These are phyloP conservation scores for Criorhina ranunculi DNA, from an alignment of 2,888 invertebrate genomes.

Conservation along the genomic window DNA sequence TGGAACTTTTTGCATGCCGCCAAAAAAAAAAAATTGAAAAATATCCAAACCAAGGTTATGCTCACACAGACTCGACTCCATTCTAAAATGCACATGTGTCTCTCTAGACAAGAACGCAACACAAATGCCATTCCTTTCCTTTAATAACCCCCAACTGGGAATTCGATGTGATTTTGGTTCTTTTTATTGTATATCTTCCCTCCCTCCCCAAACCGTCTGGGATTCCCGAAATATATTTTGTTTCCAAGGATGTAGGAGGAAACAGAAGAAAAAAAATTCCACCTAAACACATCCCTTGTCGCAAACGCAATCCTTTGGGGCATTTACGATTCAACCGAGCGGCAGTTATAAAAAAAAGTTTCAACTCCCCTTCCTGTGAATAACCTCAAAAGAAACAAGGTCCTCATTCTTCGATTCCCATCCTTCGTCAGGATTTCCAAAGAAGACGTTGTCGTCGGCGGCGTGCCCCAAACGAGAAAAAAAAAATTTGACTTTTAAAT, in stretches of 20 bases:
- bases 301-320: slow-evolving; percentile 62
- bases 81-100: slow-evolving; percentile 21
- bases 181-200: slow-evolving; percentile 38
- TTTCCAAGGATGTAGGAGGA: slow-evolving; percentile 11
- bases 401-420: neutral
- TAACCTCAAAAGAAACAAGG: slow-evolving; percentile 12
- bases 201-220: no score
- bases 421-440: slow-evolving; percentile 16
- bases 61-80: slow-evolving; percentile 7
- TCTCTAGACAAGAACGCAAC: neutral
- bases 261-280: slow-evolving; percentile 18
- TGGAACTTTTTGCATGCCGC: slow-evolving; percentile 63
- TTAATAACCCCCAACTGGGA: slow-evolving; percentile 37
- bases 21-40: slow-evolving; percentile 42
- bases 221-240: slow-evolving; percentile 44
- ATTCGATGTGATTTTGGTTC: slow-evolving; percentile 52
- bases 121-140: slow-evolving; percentile 49
- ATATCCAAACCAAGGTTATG: slow-evolving; percentile 38
- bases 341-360: slow-evolving; percentile 63
- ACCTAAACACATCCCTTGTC: slow-evolving; percentile 26
- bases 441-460: slow-evolving; percentile 32
- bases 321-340: slow-evolving; percentile 45
- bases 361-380: slow-evolving; percentile 5
- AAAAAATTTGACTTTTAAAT: slow-evolving; percentile 30
- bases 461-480: slow-evolving; percentile 16